Evolutionary conservation across 2,888 invertebrate species (phyloP).

Genomic region (Trissolcus brochymenae): DNA sequence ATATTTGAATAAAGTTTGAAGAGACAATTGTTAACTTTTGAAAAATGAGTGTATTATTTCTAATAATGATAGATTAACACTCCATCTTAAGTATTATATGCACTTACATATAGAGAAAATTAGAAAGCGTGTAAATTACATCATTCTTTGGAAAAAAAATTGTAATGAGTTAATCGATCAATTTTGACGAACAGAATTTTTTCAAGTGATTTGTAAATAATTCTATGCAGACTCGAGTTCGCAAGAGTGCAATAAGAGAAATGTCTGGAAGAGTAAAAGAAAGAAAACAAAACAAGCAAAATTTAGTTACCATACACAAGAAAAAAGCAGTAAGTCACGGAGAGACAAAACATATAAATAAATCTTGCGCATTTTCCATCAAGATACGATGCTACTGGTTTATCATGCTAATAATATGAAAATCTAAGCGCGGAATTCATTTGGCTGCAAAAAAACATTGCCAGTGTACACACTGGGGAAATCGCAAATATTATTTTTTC

Average conservation of each 20-base stretch:
- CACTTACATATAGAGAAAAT: too few relatives aligned
- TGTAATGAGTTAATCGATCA: too few relatives aligned
- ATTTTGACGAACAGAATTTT: too few relatives aligned
- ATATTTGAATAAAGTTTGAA: too few relatives aligned
- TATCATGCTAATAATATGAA: conserved; percentile 64
- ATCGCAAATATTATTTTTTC: too few relatives aligned
- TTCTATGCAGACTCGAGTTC: conserved; percentile 15
- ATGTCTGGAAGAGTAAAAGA: conserved; percentile 13
- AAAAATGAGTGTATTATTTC: too few relatives aligned
- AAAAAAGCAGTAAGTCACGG: conserved; percentile 51
- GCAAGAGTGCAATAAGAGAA: conserved; percentile 7
- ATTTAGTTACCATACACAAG: conserved; percentile 50
- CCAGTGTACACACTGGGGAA: conserved; percentile 5
- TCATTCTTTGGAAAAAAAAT: too few relatives aligned
- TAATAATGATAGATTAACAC: too few relatives aligned
- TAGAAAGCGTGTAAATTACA: too few relatives aligned
- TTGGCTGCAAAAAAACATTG: conserved; percentile 57
- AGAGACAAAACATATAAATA: conserved; percentile 56
- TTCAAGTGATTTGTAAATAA: too few relatives aligned
- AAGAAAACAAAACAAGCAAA: conserved; percentile 29
- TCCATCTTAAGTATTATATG: too few relatives aligned
- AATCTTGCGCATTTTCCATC: conserved; percentile 30
- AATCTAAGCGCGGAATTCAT: conserved; percentile 62
- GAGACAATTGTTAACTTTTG: too few relatives aligned
- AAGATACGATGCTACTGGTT: conserved; percentile 21